Percentiles rank a stretch among this genome's conserved stretches.
Evolutionary conservation across 2,113 vertebrate genomes (phyloP).

Genomic region (Bambusicola thoracicus): DNA sequence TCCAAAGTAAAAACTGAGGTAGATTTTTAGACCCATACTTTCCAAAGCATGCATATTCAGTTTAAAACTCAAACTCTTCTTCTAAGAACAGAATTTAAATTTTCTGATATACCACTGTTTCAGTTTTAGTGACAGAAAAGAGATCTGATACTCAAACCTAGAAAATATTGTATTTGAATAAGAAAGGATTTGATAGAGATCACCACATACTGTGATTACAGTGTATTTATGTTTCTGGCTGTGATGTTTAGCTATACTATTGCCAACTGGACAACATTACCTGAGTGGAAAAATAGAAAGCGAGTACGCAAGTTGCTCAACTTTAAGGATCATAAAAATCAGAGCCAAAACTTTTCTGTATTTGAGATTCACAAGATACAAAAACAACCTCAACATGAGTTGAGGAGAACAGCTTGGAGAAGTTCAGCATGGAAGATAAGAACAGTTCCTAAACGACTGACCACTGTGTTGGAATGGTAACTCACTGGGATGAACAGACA

Average conservation of each 20-base stretch:
- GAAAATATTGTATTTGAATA: neutral
- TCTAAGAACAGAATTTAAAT: neutral
- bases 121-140: neutral
- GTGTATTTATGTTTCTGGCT: neutral
- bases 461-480: neutral
- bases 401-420: neutral
- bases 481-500: neutral
- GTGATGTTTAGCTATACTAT: neutral
- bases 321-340: neutral
- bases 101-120: neutral
- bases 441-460: neutral
- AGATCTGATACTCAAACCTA: neutral
- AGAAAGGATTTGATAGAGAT: neutral
- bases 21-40: neutral
- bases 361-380: neutral
- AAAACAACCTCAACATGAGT: fast-evolving
- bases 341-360: neutral
- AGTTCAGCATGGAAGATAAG: neutral
- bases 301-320: neutral
- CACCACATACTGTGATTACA: neutral
- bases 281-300: neutral
- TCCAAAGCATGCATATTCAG: neutral
- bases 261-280: neutral
- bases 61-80: neutral
- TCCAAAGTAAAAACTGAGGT: neutral